A percentile compares a stretch with the other conserved stretches of the same genome.
Evolutionary conservation across 2,888 invertebrate genomes (phyloP).

Genomic region (Cerastoderma edule): DNA sequence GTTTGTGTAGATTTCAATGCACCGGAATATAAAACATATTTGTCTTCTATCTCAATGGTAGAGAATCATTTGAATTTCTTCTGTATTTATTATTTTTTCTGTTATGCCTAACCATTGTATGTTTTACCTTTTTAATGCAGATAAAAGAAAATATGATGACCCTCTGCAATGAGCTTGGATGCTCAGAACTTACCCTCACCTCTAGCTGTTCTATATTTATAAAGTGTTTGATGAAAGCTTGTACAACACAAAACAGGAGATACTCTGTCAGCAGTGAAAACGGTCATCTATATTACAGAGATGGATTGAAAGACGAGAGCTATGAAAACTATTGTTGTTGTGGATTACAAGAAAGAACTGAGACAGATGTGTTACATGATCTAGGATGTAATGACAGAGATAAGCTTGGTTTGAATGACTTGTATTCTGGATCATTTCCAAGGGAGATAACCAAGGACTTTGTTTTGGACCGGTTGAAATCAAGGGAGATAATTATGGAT

Average conservation of each 20-base stretch:
- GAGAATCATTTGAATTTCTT: too few relatives aligned
- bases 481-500: conserved; percentile 60
- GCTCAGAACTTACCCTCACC: conserved; percentile 47
- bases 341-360: neutral
- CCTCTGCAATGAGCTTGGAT: conserved; percentile 48
- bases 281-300: conserved; percentile 31
- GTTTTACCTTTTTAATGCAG: neutral
- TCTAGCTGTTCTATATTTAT: conserved; percentile 50
- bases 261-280: conserved; percentile 13
- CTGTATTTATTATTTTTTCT: too few relatives aligned
- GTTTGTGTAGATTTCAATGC: too few relatives aligned
- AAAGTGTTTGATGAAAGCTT: conserved; percentile 43
- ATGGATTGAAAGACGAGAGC: neutral
- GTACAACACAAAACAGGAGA: neutral
- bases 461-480: neutral
- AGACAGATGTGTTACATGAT: neutral
- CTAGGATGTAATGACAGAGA: neutral
- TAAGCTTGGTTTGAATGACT: neutral
- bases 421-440: neutral
- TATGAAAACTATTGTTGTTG: conserved; percentile 14
- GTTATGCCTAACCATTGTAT: too few relatives aligned
- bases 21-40: too few relatives aligned
- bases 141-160: neutral
- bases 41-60: too few relatives aligned
- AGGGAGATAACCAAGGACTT: conserved; percentile 8